Evolutionary conservation across 1,140 invertebrate species (phyloP), one percentile per base, ranked within the genome.

Genomic region (Frieseomelitta varia): DNA sequence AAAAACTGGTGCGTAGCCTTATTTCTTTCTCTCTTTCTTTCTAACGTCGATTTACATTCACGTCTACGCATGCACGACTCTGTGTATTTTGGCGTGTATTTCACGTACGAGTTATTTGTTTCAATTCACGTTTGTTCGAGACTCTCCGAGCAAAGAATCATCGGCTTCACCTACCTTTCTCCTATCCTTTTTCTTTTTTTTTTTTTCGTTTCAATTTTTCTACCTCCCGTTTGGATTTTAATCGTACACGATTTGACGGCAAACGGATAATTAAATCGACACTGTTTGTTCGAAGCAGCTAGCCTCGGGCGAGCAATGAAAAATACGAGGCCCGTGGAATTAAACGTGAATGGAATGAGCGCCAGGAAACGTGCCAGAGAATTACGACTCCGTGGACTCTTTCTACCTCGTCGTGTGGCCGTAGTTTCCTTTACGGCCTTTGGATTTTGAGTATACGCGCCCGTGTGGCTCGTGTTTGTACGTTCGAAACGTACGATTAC

Each of bases 1-100:
- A 89, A 88, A 93, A 92, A 92, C 91, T 92, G 91, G 91, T 84
- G 73, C 82, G 79, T 47, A 14, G 71, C 21, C 27, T 56, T 47
- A 47, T 76, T 76, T 77, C 65, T 76, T 76, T 77, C 65, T 87
- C 83, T 85, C 79, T 71, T 61, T 75, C 81, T 53, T 71, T 47
- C 68, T 51, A 15, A 24, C 30, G 78, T n/a, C 72, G 34, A 73
- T 81, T 63, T 63, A 27, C 39, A 73, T 81, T 21, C 30, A 34
- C 65, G 21, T 67, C 17, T 21, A 17, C 82, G 21, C 72, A 14
- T 24, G 14, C 53, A 51, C 56, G 30, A 53, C 53, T 24, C 24
- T 24, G 30, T 47, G 39, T 14, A 51, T 24, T 65, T 68, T 21
- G 63, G 24, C 30, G 30, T 39, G 30, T 24, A 56, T 53, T 72